Conservation (phyloP, 2,888 invertebrate genomes). For the Apeira syringaria region DNA sequence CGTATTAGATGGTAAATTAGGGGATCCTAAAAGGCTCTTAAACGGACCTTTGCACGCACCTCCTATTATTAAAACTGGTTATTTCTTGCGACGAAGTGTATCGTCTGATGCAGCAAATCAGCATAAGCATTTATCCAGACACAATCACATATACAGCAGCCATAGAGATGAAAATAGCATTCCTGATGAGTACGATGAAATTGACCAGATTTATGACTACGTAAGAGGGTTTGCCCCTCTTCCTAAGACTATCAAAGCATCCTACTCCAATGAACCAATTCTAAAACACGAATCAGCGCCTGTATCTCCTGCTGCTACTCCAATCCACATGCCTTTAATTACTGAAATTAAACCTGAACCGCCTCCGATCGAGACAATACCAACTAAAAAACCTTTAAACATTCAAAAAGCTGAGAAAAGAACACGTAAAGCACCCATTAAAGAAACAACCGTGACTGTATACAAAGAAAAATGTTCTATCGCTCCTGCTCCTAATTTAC, state of each 20-base stretch:
- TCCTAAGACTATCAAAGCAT: conserved; percentile 90
- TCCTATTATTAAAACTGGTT: conserved; percentile 84
- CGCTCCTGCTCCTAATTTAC: conserved; percentile 82
- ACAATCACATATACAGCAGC: conserved; percentile 79
- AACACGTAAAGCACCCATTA: conserved; percentile 85
- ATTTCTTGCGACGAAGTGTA: conserved; percentile 89
- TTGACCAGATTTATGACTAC: conserved; percentile 98
- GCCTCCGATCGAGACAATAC: conserved; percentile 96
- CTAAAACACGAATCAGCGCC: conserved; percentile 81
- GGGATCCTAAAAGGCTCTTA: conserved; percentile 83
- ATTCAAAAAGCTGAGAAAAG: conserved; percentile 87
- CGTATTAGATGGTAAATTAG: conserved; percentile 91
- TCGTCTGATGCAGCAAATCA: conserved; percentile 89
- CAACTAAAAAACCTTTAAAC: conserved; percentile 88
- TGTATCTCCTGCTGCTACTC: conserved; percentile 80
- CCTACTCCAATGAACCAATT: conserved; percentile 78
- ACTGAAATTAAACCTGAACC: conserved; percentile 91
- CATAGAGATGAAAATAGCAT: conserved; percentile 86
- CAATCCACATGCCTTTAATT: conserved; percentile 79
- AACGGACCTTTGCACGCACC: conserved; percentile 70
- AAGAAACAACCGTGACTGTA: conserved; percentile 81
- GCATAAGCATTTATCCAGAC: conserved; percentile 78
- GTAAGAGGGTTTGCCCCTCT: conserved; percentile 96
- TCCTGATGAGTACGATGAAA: conserved; percentile 95
- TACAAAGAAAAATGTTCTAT: conserved; percentile 84